These are phyloP conservation scores for Prunella himalayana DNA, from an alignment of 2,113 vertebrate genomes.

Conservation along the genomic window DNA sequence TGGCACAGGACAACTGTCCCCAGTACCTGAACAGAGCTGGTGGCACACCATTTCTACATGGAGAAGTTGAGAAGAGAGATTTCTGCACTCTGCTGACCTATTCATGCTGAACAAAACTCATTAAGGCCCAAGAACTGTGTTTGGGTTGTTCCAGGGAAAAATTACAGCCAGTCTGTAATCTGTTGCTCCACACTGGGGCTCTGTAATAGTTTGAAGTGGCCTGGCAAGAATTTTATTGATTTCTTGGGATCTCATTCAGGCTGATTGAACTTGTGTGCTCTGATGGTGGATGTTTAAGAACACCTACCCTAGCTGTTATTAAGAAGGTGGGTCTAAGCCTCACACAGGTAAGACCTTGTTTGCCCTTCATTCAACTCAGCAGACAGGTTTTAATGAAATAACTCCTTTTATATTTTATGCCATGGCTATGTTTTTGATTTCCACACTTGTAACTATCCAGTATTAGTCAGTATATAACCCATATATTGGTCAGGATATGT, in stretches of 20 bases:
- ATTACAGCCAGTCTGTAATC: slow-evolving; percentile 7
- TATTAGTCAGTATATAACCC: neutral
- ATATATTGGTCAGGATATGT: neutral
- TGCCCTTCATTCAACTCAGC: slow-evolving; percentile 19
- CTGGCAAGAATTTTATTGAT: slow-evolving; percentile 48
- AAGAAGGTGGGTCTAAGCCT: slow-evolving; percentile 17
- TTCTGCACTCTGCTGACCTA: neutral
- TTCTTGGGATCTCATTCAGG: slow-evolving; percentile 43
- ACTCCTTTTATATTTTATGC: neutral
- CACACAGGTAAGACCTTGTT: neutral
- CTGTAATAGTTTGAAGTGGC: slow-evolving; percentile 14
- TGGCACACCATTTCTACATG: neutral
- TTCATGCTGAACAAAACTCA: slow-evolving; percentile 13
- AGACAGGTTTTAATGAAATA: slow-evolving; percentile 36
- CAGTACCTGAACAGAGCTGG: neutral
- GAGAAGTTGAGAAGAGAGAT: neutral
- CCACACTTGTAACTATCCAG: neutral
- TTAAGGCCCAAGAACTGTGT: neutral
- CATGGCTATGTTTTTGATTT: neutral
- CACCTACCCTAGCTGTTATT: slow-evolving; percentile 1
- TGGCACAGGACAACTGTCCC: neutral
- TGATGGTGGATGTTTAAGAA: neutral
- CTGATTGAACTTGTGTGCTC: slow-evolving; percentile 35
- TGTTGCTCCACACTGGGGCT: neutral
- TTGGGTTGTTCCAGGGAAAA: slow-evolving; percentile 21